These are phyloP conservation scores for Buphagus erythrorhynchus DNA, from an alignment of 2,797 vertebrate genomes.

Conservation along the genomic window DNA sequence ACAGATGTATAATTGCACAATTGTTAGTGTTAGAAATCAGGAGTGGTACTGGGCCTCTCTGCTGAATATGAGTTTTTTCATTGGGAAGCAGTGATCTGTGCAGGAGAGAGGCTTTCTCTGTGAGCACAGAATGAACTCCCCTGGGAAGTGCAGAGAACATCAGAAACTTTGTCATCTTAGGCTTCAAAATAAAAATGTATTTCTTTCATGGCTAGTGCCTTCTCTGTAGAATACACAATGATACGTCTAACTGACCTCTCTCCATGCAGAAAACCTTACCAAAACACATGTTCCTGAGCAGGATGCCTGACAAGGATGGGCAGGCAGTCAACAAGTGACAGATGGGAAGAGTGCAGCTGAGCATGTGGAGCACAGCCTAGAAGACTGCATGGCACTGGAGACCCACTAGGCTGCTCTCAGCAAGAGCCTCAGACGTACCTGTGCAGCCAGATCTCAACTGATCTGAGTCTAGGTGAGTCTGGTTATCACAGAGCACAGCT, in stretches of 20 bases:
- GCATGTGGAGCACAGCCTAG: not conserved
- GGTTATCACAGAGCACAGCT: not conserved
- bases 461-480: not conserved
- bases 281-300: not conserved
- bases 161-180: not conserved
- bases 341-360: not conserved
- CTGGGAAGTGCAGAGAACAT: not conserved
- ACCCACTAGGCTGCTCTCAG: not conserved
- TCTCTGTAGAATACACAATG: not conserved
- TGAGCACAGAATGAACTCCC: not conserved
- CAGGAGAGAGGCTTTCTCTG: not conserved
- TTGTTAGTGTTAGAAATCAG: not conserved
- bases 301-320: not conserved
- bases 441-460: not conserved
- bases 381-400: not conserved
- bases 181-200: not conserved
- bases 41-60: not conserved
- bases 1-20: not conserved
- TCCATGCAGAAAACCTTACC: not conserved
- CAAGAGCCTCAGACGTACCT: accelerated
- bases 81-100: not conserved
- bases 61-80: not conserved
- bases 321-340: not conserved
- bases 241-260: not conserved
- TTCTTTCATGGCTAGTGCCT: not conserved